Conservation (phyloP, 2,888 invertebrate species). For the Leptogaster cylindrica region DNA sequence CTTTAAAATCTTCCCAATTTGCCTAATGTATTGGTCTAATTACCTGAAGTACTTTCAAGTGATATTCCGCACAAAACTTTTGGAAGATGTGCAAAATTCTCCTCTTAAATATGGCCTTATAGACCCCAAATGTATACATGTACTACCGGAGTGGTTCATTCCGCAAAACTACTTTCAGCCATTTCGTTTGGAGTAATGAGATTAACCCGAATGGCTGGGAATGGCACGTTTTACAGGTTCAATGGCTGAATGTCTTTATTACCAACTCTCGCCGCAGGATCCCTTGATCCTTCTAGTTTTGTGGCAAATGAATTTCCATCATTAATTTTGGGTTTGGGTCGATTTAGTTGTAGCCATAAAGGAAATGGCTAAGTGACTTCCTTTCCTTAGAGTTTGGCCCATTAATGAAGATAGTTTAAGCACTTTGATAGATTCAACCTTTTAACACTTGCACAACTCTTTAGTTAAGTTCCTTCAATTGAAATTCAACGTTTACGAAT, state of each 20-base stretch:
- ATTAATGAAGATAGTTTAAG: slow-evolving; percentile 39
- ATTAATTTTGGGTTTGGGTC: slow-evolving; percentile 46
- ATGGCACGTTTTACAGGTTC: slow-evolving; percentile 45
- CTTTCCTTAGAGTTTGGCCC: slow-evolving; percentile 20
- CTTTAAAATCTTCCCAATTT: slow-evolving; percentile 35
- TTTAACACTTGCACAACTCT: slow-evolving; percentile 44
- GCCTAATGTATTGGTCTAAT: slow-evolving; percentile 34
- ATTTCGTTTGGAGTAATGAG: slow-evolving; percentile 44
- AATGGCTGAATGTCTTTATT: slow-evolving; percentile 45
- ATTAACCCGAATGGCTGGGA: slow-evolving; percentile 43
- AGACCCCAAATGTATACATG: slow-evolving; percentile 25
- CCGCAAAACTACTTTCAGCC: slow-evolving; percentile 35
- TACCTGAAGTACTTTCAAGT: slow-evolving; percentile 37
- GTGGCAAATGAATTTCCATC: slow-evolving; percentile 45
- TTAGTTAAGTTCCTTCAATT: too few relatives aligned
- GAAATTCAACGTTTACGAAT: too few relatives aligned
- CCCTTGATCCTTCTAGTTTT: slow-evolving; percentile 38
- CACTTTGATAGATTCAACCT: slow-evolving; percentile 41
- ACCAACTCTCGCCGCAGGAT: slow-evolving; percentile 36
- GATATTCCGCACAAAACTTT: background rate
- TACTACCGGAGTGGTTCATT: background rate
- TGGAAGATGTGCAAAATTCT: slow-evolving; percentile 5
- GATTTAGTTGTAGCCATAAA: slow-evolving; percentile 46
- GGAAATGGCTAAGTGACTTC: slow-evolving; percentile 46
- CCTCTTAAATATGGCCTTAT: slow-evolving; percentile 34